Base-by-base conservation (phyloP, 2,797 vertebrate species). In the Falco naumanni region DNA sequence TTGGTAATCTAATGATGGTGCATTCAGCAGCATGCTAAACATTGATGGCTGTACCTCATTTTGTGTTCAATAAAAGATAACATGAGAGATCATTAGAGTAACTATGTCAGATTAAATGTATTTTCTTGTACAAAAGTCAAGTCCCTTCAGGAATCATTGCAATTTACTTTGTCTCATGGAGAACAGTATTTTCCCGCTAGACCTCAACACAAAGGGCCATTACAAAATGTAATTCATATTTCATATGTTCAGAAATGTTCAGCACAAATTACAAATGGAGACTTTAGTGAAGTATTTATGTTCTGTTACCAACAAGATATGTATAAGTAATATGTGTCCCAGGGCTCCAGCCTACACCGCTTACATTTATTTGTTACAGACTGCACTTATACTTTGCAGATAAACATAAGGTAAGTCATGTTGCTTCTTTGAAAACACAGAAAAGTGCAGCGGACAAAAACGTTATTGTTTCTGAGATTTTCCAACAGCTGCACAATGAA, bases 181-280 rank as follows among this genome's bases (percentile, higher is more conserved):
- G 98, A 98, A 98, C 97, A 98, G 95, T 98, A 97, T 98, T 98
- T 97, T 98, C 98, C 98, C 98, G 47, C 93, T 93, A 98, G 98
- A 98, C 96, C 91, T 76, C 86, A 95, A 98, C 98, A 98, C 96
- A 98, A 98, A 99, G 98, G 98, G 96, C 98, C 98, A 98, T 99
- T 99, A 99, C 98, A 98, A 98, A 99, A 97, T 94, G 91, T 97
- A 97, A 99, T 99, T 98, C 98, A 99, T 99, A 99, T 99, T 99
- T 99, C 98, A 99, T 99, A 98, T 96, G 98, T 98, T 98, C 98
- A 95, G 98, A 98, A 98, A 98, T 93, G 98, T 98, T 98, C 98
- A 96, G 98, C 97, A 96, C 98, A 97, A 97, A 98, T 98, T 99
- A 99, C 99, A 99, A 99, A 99, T 98, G 98, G 98, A 99, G 98